phyloP scores from a whole-genome alignment of 2,113 vertebrate genomes.

The Zosterops lateralis region DNA sequence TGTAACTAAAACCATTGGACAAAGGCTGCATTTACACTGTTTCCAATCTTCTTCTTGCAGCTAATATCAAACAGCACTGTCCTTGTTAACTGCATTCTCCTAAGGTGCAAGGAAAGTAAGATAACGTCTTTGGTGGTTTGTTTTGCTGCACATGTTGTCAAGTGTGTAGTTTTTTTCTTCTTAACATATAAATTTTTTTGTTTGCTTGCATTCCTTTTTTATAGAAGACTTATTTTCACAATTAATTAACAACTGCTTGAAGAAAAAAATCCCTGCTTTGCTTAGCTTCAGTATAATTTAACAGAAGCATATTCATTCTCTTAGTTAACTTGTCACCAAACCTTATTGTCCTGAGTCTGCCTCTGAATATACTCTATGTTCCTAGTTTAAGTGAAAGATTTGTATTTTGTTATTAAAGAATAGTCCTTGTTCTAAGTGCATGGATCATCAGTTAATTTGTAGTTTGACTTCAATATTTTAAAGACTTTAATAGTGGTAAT shows the following conservation, averaged over 20 bases:
- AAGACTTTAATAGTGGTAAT: background rate
- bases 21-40: background rate
- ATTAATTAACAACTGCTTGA: background rate
- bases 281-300: background rate
- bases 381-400: background rate
- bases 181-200: background rate
- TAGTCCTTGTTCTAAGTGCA: background rate
- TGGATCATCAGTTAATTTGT: background rate
- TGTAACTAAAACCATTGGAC: background rate
- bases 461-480: background rate
- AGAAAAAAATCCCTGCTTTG: background rate
- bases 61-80: background rate
- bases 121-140: background rate
- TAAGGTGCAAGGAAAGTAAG: slow-evolving; percentile 36
- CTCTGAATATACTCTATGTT: background rate
- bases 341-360: background rate
- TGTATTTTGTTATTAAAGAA: background rate
- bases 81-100: slow-evolving; percentile 22
- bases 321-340: background rate
- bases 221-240: background rate
- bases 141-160: background rate
- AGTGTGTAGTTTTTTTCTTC: background rate
- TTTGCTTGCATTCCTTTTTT: background rate
- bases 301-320: background rate
- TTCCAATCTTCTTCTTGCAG: slow-evolving; percentile 36